Evolutionary conservation across 2,888 invertebrate genomes (phyloP).

Genomic region (Andrena camellia): DNA sequence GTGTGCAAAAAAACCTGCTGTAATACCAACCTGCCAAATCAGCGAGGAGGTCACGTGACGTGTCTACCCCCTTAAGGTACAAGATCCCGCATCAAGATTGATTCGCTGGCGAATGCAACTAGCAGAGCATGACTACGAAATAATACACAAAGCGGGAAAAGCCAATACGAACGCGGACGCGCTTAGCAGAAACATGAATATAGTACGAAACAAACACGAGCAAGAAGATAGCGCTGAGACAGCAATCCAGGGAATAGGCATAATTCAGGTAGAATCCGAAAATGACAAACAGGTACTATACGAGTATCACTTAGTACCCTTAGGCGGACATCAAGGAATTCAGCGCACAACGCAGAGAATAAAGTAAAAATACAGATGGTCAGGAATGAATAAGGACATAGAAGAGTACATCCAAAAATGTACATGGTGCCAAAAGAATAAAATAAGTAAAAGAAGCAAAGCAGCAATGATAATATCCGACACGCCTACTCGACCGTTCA

Average conservation of each 20-base stretch:
- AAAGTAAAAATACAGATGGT: background rate
- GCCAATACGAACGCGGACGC: too few species aligned
- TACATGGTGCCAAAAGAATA: constrained; percentile 5
- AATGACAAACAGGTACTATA: background rate
- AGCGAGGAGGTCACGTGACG: too few species aligned
- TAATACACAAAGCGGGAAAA: background rate
- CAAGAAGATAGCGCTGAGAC: background rate
- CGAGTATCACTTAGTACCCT: background rate
- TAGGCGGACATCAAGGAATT: background rate
- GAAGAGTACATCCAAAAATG: background rate
- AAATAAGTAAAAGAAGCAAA: background rate
- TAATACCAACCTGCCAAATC: too few species aligned
- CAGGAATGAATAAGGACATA: background rate
- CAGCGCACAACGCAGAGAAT: background rate
- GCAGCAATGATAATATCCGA: background rate
- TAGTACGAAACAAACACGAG: background rate
- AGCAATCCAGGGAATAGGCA: too few species aligned
- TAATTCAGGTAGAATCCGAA: background rate
- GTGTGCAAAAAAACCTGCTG: too few species aligned
- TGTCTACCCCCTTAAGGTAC: too few species aligned
- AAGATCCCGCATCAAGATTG: background rate
- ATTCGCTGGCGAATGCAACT: background rate
- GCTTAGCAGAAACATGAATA: background rate
- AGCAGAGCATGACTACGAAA: background rate
- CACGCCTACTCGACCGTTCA: background rate